A percentile compares a stretch with the other conserved stretches of the same genome.
Conservation (phyloP, 2,797 vertebrate species). For the Pipistrellus pipistrellus region DNA sequence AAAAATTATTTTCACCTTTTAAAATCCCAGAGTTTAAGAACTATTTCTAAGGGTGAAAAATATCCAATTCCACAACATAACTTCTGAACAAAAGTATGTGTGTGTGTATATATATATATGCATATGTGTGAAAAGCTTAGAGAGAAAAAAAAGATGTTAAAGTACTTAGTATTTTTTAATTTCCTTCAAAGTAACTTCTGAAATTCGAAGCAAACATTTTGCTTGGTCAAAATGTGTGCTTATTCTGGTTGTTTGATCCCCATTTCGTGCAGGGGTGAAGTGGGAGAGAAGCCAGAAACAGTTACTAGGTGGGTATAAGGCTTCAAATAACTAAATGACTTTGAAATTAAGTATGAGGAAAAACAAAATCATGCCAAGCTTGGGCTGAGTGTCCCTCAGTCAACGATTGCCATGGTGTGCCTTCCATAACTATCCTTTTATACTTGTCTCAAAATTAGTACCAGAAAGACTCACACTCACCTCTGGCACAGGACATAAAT, state of each 20-base stretch:
- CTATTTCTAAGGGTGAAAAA: conserved; percentile 16
- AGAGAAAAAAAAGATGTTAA: conserved; percentile 58
- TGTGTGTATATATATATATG: not conserved
- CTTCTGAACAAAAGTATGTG: conserved; percentile 49
- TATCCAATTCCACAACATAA: not conserved
- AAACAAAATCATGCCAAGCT: conserved; percentile 38
- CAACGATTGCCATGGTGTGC: not conserved
- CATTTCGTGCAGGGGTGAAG: conserved; percentile 21
- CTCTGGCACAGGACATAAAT: conserved; percentile 66
- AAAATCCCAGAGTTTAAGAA: conserved; percentile 64
- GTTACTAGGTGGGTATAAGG: conserved; percentile 51
- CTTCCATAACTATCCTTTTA: conserved; percentile 53
- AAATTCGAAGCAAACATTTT: conserved; percentile 72
- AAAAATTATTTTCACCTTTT: conserved; percentile 65
- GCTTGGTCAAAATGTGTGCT: conserved; percentile 69
- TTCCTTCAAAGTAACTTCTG: conserved; percentile 58
- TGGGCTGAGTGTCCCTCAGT: not conserved
- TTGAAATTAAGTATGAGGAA: conserved; percentile 64
- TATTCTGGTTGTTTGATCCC: conserved; percentile 70
- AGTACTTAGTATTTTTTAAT: conserved; percentile 52
- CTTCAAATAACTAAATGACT: conserved; percentile 52
- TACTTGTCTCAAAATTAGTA: conserved; percentile 67
- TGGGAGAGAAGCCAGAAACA: conserved; percentile 26
- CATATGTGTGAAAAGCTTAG: conserved; percentile 33
- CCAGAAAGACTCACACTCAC: conserved; percentile 32